A percentile compares a stretch with the other conserved stretches of the same genome.
phyloP scores from a whole-genome alignment of 2,797 vertebrate genomes.

The Sebastes itinus region DNA sequence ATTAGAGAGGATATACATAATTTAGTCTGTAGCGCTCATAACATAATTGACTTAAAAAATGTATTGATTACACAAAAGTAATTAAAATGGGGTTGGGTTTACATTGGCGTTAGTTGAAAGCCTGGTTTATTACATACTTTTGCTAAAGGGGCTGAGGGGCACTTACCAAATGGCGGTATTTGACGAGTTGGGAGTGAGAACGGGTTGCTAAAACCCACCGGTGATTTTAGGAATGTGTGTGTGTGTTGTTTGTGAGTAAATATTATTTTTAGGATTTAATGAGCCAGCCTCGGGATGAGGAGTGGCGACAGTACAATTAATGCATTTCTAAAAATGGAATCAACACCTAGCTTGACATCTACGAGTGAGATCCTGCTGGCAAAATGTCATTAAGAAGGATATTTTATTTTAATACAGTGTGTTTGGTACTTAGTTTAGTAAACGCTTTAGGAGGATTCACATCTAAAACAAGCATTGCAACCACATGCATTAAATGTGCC shows the following conservation, averaged over 20 bases:
- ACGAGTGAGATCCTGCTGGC: not conserved
- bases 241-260: not conserved
- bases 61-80: not conserved
- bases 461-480: not conserved
- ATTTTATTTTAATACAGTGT: not conserved
- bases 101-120: no score
- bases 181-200: no score
- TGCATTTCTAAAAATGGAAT: not conserved
- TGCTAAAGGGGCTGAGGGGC: no score
- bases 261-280: not conserved
- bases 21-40: not conserved
- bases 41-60: not conserved
- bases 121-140: no score
- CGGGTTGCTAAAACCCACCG: not conserved
- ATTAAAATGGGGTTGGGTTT: no score
- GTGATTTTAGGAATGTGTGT: not conserved
- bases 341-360: not conserved
- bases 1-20: not conserved
- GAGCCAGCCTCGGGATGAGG: not conserved
- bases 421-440: not conserved
- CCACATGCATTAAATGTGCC: not conserved
- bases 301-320: not conserved
- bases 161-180: no score
- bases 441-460: not conserved
- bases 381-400: not conserved